phyloP scores from a whole-genome alignment of 1,140 invertebrate genomes.

The Nasonia giraulti region DNA sequence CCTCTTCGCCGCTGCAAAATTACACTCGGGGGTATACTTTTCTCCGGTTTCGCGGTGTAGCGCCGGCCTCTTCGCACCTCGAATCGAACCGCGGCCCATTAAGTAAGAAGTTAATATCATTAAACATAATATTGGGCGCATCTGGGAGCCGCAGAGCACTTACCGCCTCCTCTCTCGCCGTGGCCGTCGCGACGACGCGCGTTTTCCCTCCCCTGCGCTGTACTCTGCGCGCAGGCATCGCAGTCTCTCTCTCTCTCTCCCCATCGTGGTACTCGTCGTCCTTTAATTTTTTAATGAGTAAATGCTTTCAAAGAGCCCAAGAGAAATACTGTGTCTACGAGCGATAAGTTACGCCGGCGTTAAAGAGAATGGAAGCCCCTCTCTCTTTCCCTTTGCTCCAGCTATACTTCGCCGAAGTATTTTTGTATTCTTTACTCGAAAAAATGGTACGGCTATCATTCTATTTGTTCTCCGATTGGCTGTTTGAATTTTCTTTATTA shows the following conservation, averaged over 20 bases:
- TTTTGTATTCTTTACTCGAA: neutral
- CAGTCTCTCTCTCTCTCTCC: neutral
- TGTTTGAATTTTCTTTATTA: neutral
- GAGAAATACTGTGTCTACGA: constrained; percentile 73
- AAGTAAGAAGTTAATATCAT: constrained; percentile 76
- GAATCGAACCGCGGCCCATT: constrained; percentile 75
- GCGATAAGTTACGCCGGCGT: constrained; percentile 71
- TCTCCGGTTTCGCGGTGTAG: constrained; percentile 54
- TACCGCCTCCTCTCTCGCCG: constrained; percentile 59
- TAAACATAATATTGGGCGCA: constrained; percentile 76
- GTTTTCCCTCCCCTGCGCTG: constrained; percentile 48
- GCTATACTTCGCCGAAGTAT: neutral
- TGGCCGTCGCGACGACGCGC: constrained; percentile 52
- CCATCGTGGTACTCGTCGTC: constrained; percentile 51
- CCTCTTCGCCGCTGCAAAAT: constrained; percentile 55
- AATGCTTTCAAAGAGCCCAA: constrained; percentile 75
- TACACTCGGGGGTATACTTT: constrained; percentile 66
- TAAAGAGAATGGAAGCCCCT: constrained; percentile 66
- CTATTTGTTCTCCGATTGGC: too few species aligned
- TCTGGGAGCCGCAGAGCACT: constrained; percentile 74
- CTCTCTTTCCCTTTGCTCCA: constrained; percentile 41
- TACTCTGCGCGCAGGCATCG: constrained; percentile 24
- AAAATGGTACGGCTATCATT: too few species aligned
- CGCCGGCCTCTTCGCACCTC: constrained; percentile 66
- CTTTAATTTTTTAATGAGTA: constrained; percentile 76